Conservation (phyloP, 64 coral and sea anemone genomes). For the Montipora capricornis region DNA sequence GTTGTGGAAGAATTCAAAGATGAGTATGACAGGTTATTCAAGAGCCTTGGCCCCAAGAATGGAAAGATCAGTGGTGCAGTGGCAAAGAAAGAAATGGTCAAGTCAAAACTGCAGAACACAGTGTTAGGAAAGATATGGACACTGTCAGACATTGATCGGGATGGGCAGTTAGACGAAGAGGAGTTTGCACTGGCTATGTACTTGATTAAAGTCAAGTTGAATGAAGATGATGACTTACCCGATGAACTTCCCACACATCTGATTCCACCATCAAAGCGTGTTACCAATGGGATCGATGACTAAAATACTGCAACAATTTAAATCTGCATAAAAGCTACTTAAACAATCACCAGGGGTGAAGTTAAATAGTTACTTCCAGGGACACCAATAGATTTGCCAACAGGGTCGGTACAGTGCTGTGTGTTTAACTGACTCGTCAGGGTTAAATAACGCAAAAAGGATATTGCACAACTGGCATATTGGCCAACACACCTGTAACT, state of each 20-base stretch:
- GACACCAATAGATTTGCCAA: neutral
- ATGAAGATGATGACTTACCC: slow-evolving; percentile 94
- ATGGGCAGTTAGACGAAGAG: slow-evolving; percentile 91
- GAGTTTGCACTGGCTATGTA: slow-evolving; percentile 98
- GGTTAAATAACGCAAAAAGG: neutral
- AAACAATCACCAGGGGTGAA: no score
- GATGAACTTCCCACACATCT: slow-evolving; percentile 88
- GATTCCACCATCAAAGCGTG: slow-evolving; percentile 86
- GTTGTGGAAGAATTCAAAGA: slow-evolving; percentile 75
- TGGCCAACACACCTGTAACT: no score
- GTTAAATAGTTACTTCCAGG: neutral
- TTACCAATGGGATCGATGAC: slow-evolving; percentile 66
- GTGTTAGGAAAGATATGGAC: slow-evolving; percentile 92
- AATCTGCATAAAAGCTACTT: neutral
- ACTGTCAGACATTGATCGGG: slow-evolving; percentile 95
- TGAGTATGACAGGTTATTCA: slow-evolving; percentile 92
- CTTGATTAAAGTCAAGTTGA: slow-evolving; percentile 94
- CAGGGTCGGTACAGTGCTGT: neutral
- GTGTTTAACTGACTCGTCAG: neutral
- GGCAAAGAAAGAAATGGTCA: slow-evolving; percentile 96
- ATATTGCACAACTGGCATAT: no score
- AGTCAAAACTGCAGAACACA: slow-evolving; percentile 97
- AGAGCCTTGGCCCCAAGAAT: slow-evolving; percentile 56
- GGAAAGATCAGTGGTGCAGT: slow-evolving; percentile 85
- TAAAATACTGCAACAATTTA: neutral